Percentiles rank a stretch among this genome's conserved stretches.
These are phyloP conservation scores for Drosophila lacteicornis DNA, from an alignment of 1,140 invertebrate species.

Conservation along the genomic window DNA sequence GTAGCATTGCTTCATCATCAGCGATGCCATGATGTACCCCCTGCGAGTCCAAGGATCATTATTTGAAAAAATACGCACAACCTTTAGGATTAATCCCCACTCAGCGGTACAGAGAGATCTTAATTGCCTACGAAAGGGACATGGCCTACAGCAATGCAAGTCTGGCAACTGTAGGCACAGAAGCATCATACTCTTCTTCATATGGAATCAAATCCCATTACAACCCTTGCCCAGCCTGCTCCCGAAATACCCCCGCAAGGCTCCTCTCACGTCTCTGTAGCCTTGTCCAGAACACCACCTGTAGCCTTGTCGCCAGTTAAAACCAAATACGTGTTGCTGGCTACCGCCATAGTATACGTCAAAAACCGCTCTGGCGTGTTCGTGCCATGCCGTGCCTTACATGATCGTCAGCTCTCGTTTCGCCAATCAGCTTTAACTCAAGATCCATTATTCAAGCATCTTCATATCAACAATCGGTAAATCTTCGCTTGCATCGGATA, in stretches of 20 bases:
- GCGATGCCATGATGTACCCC: not conserved
- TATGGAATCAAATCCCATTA: not conserved
- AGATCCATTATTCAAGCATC: not conserved
- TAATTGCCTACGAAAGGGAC: no score
- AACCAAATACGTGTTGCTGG: not conserved
- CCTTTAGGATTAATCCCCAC: no score
- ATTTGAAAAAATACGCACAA: no score
- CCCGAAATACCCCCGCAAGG: not conserved
- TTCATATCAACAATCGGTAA: not conserved
- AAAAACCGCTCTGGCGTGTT: no score
- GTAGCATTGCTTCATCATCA: not conserved
- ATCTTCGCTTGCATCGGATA: no score
- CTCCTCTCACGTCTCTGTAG: no score
- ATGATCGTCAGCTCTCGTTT: not conserved
- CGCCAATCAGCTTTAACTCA: not conserved
- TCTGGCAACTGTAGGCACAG: not conserved
- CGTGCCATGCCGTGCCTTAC: not conserved
- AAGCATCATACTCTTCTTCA: not conserved
- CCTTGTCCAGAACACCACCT: no score
- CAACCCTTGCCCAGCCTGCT: not conserved
- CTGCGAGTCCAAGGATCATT: not conserved
- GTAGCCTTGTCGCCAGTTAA: not conserved
- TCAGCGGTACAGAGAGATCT: no score
- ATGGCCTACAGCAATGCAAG: not conserved
- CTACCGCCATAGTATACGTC: not conserved